phyloP scores from a whole-genome alignment of 1,140 invertebrate genomes.

The Ephestia elutella region DNA sequence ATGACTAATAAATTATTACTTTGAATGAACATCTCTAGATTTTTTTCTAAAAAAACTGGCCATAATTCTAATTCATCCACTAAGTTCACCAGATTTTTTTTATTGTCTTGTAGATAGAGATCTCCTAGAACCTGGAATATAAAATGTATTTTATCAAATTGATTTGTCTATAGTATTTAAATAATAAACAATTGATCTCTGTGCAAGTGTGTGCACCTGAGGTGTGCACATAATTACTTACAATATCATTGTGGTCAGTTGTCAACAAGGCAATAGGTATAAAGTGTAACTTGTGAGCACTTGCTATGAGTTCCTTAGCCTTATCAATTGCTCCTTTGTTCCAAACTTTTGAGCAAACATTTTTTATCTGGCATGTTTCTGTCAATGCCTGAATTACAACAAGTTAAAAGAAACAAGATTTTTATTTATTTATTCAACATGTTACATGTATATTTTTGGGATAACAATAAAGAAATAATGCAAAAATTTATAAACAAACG shows the following conservation, averaged over 20 bases:
- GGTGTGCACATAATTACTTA: slow-evolving; percentile 17
- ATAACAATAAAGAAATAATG: too few relatives aligned
- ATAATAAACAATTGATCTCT: too few relatives aligned
- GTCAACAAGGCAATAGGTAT: slow-evolving; percentile 34
- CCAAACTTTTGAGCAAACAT: slow-evolving; percentile 30
- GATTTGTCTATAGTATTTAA: background rate
- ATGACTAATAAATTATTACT: slow-evolving; percentile 28
- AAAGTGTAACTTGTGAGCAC: slow-evolving; percentile 28
- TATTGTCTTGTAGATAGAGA: slow-evolving; percentile 29
- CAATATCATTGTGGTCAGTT: slow-evolving; percentile 38
- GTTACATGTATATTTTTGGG: too few relatives aligned
- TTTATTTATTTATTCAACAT: too few relatives aligned
- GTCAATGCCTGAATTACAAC: slow-evolving; percentile 22
- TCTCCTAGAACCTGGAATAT: slow-evolving; percentile 42
- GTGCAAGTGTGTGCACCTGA: too few relatives aligned
- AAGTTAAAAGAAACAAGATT: too few relatives aligned
- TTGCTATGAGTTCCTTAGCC: slow-evolving; percentile 28
- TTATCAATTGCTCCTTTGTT: slow-evolving; percentile 33
- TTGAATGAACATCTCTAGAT: slow-evolving; percentile 31
- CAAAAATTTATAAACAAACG: background rate
- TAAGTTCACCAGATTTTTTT: slow-evolving; percentile 30
- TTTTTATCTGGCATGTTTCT: slow-evolving; percentile 33
- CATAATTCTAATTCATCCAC: slow-evolving; percentile 36
- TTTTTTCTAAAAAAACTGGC: slow-evolving; percentile 44
- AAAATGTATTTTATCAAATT: too few relatives aligned